Percentiles rank a stretch among this genome's conserved stretches.
phyloP scores from a whole-genome alignment of 2,113 vertebrate genomes.

The Burhinus bistriatus region DNA sequence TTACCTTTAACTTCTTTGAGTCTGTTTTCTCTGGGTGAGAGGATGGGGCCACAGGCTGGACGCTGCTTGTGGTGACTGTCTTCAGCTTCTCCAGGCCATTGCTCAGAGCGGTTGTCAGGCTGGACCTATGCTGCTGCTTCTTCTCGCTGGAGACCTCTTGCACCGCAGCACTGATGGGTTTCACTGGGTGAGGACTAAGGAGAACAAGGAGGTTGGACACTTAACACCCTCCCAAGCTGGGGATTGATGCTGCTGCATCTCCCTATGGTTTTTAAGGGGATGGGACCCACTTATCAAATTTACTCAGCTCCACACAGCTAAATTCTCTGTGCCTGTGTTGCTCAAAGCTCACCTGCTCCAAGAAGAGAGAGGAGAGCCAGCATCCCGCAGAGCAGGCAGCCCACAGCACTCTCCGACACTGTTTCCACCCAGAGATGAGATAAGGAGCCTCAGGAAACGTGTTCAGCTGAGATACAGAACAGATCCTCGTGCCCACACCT shows the following conservation, averaged over 20 bases:
- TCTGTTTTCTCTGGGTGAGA: slow-evolving; percentile 72
- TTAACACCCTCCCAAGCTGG: neutral
- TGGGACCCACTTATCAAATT: neutral
- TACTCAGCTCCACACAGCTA: neutral
- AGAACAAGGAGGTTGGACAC: neutral
- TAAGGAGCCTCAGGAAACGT: neutral
- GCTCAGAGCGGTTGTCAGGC: slow-evolving; percentile 77
- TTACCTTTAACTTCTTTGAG: slow-evolving; percentile 80
- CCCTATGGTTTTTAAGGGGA: neutral
- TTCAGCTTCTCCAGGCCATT: slow-evolving; percentile 86
- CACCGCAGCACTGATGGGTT: slow-evolving; percentile 79
- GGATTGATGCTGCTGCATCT: neutral
- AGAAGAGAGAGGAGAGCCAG: neutral
- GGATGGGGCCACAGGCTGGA: slow-evolving; percentile 73
- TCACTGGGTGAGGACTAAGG: slow-evolving; percentile 88
- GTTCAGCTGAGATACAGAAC: neutral
- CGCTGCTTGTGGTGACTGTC: slow-evolving; percentile 66
- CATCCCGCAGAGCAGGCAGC: neutral
- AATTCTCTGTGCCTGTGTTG: neutral
- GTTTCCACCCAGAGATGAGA: neutral
- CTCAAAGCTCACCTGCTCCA: neutral
- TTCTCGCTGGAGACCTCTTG: slow-evolving; percentile 71
- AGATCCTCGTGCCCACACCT: neutral
- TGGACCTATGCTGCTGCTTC: slow-evolving; percentile 72
- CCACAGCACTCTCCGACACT: neutral